Evolutionary conservation across 2,888 invertebrate species (phyloP), one percentile per base, ranked within the genome.

Genomic region (Apomyelois bistriatella): DNA sequence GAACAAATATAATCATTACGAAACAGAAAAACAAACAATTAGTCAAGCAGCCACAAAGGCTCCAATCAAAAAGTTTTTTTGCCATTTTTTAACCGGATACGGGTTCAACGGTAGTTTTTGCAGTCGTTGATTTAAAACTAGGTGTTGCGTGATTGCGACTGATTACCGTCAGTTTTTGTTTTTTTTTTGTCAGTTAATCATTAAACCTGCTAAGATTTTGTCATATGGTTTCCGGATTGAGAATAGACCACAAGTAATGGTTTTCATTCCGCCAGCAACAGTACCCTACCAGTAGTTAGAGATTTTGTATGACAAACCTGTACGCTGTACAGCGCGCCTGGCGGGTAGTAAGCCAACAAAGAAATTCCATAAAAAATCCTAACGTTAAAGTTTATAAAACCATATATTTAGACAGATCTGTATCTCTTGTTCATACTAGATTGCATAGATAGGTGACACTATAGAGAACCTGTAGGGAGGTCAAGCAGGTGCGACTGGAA

Each of bases 71-170:
- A 32, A 3, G 1, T 32, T 46, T 42, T 43, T 46, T 46, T 46
- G 12, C 6, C 10, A 6, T 32, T 32, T 12, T 12, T 8, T 10
- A 46, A 10, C 46, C 46, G 46, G 46, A 46, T 16, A 32, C 32
- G 30, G 46, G 32, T 46, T 46, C 32, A 15, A 46, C 46, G 46
- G 46, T 30, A 30, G 43, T 46, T 46, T 46, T 46, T 46, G 9
- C 32, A 15, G n/a, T 15, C 9, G 32, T 46, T 46, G 32, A 46
- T 46, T 46, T 46, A 9, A 46, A 46, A 32, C 16, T 13, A 16
- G 30, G 46, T 32, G 46, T 46, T 9, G 46, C 13, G 32, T 46
- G 32, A 46, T 30, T 30, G 30, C 43, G 7, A 30, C 13, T 12
- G 43, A 43, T 46, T 32, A 32, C 13, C 13, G 10, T 3, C 22